Evolutionary conservation across 2,888 invertebrate species (phyloP), one percentile per base, ranked within the genome.

Genomic region (Drosophila melanosoma): DNA sequence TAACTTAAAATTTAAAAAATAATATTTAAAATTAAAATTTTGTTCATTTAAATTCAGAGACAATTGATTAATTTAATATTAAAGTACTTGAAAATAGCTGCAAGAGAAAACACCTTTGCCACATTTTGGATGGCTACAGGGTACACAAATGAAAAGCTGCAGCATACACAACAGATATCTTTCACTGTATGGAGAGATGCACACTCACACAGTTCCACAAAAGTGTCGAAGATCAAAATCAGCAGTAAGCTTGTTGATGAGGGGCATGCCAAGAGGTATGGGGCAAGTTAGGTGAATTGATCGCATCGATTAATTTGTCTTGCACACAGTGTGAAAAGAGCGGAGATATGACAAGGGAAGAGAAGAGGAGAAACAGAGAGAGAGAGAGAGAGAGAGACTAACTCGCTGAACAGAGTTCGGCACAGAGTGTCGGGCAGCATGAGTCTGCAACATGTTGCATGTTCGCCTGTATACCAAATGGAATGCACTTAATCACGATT

Each of bases 231-330:
- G 90, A 90, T 90, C 91, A 82, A 90, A 91, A 90, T 90, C 91
- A 88, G 82, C 85, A 85, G 83, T 77, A 32, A 10, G 66, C 61
- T 70, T 60, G 69, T 63, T 62, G 74, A 69, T 69, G 86, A 15
- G 64, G 17, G 33, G 20, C 12, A 3, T 12, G 45, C 33, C 2
- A 10, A 35, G 7, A 35, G 40, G 3, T 8, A 33, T 1, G 38
- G 32, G 38, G 53, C n/a, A 10, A 29, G 52, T 12, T 32, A n/a
- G 68, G 35, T 33, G 69, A 90, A 91, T 91, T 89, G 91, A 92
- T 90, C 91, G 90, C 83, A 77, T 86, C 91, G 91, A 91, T 92
- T 91, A 91, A 92, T 91, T 91, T 91, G 92, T 91, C 91, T 91
- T 91, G 83, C 76, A 32, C 26, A 52, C 68, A 53, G 29, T 35